A percentile compares a stretch with the other conserved stretches of the same genome.
These are phyloP conservation scores for Danio aesculapii DNA, from an alignment of 2,797 vertebrate genomes.

Conservation along the genomic window DNA sequence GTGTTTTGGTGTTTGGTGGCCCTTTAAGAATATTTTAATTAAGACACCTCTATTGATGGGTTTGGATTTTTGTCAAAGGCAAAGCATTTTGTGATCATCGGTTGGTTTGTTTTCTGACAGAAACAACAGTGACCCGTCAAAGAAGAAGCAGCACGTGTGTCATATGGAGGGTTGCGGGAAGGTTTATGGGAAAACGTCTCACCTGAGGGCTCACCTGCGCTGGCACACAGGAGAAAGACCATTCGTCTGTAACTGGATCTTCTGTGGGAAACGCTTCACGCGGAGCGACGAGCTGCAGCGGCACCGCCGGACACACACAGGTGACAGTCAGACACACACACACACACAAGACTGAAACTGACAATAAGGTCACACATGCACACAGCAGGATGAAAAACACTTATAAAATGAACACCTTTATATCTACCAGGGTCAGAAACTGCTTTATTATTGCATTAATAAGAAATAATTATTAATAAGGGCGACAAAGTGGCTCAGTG, in stretches of 20 bases:
- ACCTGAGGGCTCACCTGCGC: conserved; percentile 96
- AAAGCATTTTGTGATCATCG: not conserved
- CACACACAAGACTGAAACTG: not conserved
- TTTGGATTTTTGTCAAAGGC: not conserved
- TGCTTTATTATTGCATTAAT: no score
- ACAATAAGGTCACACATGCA: not conserved
- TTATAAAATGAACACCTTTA: no score
- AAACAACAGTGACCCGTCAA: conserved; percentile 93
- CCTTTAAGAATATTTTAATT: no score
- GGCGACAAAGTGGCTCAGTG: no score
- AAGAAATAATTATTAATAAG: no score
- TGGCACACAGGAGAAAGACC: conserved; percentile 99
- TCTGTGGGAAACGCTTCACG: conserved; percentile 98
- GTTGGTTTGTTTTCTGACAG: conserved; percentile 71
- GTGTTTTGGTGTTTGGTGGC: no score
- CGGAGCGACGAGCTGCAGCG: conserved; percentile 96
- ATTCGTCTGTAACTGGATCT: conserved; percentile 99
- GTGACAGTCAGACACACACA: conserved; percentile 67
- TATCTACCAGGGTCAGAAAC: no score
- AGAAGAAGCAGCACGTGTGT: conserved; percentile 99
- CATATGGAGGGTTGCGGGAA: conserved; percentile 99
- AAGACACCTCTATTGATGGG: no score
- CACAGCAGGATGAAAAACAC: not conserved
- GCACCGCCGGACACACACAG: conserved; percentile 97
- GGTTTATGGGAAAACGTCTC: conserved; percentile 98